Conservation (phyloP, 2,113 vertebrate genomes). For the Condylura cristata region DNA sequence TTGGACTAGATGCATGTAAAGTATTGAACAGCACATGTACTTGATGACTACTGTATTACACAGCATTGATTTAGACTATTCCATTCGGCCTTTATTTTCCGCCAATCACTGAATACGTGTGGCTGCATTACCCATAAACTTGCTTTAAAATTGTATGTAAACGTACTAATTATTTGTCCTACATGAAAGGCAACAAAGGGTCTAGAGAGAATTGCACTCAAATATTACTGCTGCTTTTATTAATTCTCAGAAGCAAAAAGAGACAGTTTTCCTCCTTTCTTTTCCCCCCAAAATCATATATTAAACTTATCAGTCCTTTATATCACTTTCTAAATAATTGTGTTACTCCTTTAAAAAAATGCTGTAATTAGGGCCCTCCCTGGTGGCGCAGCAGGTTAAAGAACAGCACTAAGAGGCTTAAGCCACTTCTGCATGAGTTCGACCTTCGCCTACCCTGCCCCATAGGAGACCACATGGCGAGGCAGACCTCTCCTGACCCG, state of each 20-base stretch:
- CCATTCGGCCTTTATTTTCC: not conserved
- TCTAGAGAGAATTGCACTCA: not conserved
- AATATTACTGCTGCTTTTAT: not conserved
- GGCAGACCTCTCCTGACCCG: too few relatives aligned
- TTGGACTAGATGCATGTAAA: not conserved
- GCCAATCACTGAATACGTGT: not conserved
- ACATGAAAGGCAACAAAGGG: not conserved
- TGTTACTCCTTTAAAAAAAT: constrained; percentile 31
- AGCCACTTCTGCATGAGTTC: too few relatives aligned
- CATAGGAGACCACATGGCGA: too few relatives aligned
- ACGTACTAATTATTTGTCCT: not conserved
- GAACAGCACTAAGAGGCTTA: too few relatives aligned
- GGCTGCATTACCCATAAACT: not conserved
- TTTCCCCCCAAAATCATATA: not conserved
- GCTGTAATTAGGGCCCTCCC: too few relatives aligned
- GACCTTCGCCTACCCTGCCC: too few relatives aligned
- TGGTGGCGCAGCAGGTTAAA: too few relatives aligned
- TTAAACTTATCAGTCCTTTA: not conserved
- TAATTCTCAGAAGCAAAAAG: not conserved
- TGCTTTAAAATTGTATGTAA: not conserved
- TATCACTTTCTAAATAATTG: constrained; percentile 60
- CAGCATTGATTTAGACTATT: not conserved
- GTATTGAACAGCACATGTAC: not conserved
- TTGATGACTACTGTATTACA: not conserved
- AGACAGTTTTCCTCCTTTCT: not conserved